A percentile compares a stretch with the other conserved stretches of the same genome.
These are phyloP conservation scores for Poecilus cupreus DNA, from an alignment of 2,888 invertebrate genomes.

Conservation along the genomic window DNA sequence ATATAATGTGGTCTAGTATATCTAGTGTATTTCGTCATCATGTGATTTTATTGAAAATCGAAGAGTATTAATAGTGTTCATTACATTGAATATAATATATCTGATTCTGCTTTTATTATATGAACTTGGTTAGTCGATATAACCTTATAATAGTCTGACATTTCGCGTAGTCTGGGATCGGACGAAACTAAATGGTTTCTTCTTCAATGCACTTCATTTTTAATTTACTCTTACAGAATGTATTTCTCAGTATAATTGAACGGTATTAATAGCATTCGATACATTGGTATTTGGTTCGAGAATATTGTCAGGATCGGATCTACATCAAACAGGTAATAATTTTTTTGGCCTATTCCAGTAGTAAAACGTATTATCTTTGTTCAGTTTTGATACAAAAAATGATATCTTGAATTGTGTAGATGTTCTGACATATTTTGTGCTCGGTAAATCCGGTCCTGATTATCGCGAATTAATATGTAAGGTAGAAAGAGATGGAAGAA, in stretches of 20 bases:
- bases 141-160: neutral
- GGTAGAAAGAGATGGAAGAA: neutral
- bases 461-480: neutral
- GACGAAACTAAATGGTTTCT: neutral
- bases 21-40: slow-evolving; percentile 17
- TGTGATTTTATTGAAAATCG: neutral
- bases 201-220: neutral
- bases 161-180: neutral
- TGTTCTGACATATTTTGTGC: no score
- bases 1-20: slow-evolving; percentile 28
- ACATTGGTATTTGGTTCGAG: neutral
- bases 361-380: no score
- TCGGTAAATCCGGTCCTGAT: no score
- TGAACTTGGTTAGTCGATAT: neutral
- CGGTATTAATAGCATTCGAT: neutral
- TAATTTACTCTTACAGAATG: neutral
- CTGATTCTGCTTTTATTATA: neutral
- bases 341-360: no score
- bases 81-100: neutral
- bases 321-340: no score
- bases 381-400: no score
- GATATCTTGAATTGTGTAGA: no score
- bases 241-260: neutral
- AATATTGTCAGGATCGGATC: no score
- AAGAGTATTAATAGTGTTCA: slow-evolving; percentile 4